phyloP scores from a whole-genome alignment of 1,140 invertebrate genomes.

The Eumeta japonica region DNA sequence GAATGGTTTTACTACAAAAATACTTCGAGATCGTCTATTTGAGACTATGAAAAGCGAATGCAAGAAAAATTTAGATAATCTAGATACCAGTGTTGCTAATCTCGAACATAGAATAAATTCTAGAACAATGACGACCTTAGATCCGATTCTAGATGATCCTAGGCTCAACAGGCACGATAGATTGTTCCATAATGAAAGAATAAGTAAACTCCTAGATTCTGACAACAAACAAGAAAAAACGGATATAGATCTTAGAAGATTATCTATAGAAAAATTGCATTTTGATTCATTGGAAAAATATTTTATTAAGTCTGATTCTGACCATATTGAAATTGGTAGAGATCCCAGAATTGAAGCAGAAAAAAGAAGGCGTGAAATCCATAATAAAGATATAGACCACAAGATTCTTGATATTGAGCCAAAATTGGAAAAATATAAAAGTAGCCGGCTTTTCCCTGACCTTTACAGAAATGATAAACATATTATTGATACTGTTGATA shows the following conservation, averaged over 20 bases:
- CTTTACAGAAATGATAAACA: too few species aligned
- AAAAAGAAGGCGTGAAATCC: slow-evolving; percentile 15
- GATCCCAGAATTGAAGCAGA: slow-evolving; percentile 8
- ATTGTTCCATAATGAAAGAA: slow-evolving; percentile 16
- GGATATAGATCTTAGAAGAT: slow-evolving; percentile 25
- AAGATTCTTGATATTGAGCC: too few species aligned
- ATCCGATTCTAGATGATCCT: too few species aligned
- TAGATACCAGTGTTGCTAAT: neutral
- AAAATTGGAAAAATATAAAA: too few species aligned
- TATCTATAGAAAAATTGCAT: slow-evolving; percentile 27
- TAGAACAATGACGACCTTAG: too few species aligned
- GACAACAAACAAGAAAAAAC: slow-evolving; percentile 26
- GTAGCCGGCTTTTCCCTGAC: too few species aligned
- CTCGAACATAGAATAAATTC: too few species aligned
- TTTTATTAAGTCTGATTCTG: slow-evolving; percentile 5
- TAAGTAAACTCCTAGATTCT: slow-evolving; percentile 22
- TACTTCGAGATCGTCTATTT: slow-evolving; percentile 7
- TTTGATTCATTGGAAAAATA: slow-evolving; percentile 15
- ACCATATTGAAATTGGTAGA: slow-evolving; percentile 6
- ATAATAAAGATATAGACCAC: too few species aligned
- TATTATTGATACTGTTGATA: too few species aligned
- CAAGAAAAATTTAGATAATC: slow-evolving; percentile 7
- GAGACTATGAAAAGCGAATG: slow-evolving; percentile 9
- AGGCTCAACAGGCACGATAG: slow-evolving; percentile 19
- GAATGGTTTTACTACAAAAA: slow-evolving; percentile 3